Evolutionary conservation across 2,113 vertebrate species (phyloP).

Genomic region (Prolemur simus): DNA sequence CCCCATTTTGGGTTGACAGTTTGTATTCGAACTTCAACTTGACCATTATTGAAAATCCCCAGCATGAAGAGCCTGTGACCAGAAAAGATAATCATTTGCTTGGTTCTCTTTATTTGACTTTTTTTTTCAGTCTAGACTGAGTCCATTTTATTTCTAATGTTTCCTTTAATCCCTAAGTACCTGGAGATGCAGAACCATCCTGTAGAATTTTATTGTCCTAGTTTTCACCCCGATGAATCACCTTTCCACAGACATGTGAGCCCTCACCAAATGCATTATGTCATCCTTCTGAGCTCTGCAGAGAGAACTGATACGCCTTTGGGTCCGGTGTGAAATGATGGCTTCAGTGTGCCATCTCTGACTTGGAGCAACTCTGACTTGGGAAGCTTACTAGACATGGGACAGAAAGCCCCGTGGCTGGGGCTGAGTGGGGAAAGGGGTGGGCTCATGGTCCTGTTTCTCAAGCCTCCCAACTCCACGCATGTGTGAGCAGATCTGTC

Average conservation of each 20-base stretch:
- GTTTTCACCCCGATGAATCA: conserved; percentile 69
- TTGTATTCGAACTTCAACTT: conserved; percentile 40
- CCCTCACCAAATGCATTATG: conserved; percentile 68
- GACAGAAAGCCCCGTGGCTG: conserved; percentile 19
- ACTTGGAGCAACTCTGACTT: conserved; percentile 32
- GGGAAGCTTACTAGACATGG: background rate
- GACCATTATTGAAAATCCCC: background rate
- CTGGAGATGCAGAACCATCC: conserved; percentile 25
- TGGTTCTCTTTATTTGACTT: conserved; percentile 23
- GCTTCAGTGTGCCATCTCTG: conserved; percentile 55
- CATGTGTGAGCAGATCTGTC: background rate
- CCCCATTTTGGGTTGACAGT: background rate
- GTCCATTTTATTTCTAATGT: conserved; percentile 43
- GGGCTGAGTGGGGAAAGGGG: background rate
- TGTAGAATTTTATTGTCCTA: conserved; percentile 62
- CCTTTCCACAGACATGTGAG: conserved; percentile 73
- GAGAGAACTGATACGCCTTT: conserved; percentile 60
- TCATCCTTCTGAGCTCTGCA: conserved; percentile 19
- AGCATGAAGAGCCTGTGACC: background rate
- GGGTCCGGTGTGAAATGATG: conserved; percentile 65
- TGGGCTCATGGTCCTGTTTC: background rate
- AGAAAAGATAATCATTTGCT: background rate
- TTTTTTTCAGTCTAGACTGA: background rate
- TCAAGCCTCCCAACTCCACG: conserved; percentile 33
- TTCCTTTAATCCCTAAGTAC: conserved; percentile 59